phyloP scores from a whole-genome alignment of 2,888 invertebrate genomes.

The Acrocera orbiculus region DNA sequence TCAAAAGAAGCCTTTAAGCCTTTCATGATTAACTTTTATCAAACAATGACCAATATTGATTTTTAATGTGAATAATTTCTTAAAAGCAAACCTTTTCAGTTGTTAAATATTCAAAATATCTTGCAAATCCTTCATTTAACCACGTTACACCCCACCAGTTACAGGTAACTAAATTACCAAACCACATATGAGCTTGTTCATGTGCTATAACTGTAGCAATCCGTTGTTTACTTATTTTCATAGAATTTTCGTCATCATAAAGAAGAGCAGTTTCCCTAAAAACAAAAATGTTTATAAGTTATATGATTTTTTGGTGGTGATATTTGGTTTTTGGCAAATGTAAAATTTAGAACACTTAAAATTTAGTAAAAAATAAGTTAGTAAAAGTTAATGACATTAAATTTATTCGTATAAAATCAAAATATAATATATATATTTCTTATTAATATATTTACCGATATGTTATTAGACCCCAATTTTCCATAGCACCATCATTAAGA shows the following conservation, averaged over 20 bases:
- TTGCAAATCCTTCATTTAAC: conserved; percentile 50
- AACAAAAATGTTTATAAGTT: no score
- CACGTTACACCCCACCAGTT: conserved; percentile 46
- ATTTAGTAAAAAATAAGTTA: no score
- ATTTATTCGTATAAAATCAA: not conserved
- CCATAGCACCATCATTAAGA: conserved; percentile 75
- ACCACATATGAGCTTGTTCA: conserved; percentile 60
- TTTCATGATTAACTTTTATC: conserved; percentile 41
- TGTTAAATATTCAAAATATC: conserved; percentile 51
- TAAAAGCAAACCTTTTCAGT: conserved; percentile 20
- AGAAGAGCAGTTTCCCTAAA: not conserved
- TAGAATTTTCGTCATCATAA: not conserved
- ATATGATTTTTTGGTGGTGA: no score
- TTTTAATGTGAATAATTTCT: no score
- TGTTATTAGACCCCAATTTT: conserved; percentile 79
- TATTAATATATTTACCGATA: conserved; percentile 44
- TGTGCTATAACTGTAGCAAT: conserved; percentile 43
- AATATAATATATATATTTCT: not conserved
- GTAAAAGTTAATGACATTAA: no score
- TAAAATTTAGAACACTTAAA: no score
- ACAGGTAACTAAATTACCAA: conserved; percentile 56
- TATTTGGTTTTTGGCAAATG: no score
- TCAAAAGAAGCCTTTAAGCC: no score
- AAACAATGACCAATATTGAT: no score
- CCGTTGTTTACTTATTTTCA: conserved; percentile 1